phyloP scores from a whole-genome alignment of 2,888 invertebrate species.

The Chydorus sphaericus region DNA sequence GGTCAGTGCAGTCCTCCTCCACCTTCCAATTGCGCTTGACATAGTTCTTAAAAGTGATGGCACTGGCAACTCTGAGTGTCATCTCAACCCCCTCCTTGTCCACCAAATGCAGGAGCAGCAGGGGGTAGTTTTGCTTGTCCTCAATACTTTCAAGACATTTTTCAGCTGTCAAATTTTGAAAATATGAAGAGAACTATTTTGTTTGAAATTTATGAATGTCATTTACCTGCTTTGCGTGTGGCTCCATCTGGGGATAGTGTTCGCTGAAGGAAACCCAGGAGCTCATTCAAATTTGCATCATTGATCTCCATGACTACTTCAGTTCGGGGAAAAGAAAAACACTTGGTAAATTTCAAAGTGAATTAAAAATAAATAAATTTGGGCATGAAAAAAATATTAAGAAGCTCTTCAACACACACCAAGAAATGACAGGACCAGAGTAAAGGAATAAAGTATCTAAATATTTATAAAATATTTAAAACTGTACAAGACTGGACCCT shows the following conservation, averaged over 20 bases:
- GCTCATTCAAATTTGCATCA: slow-evolving; percentile 63
- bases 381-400: no score
- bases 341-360: no score
- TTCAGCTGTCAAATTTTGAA: slow-evolving; percentile 51
- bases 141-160: slow-evolving; percentile 81
- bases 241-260: slow-evolving; percentile 72
- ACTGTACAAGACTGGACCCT: no score
- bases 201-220: no score
- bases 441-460: no score
- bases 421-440: no score
- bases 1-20: slow-evolving; percentile 59
- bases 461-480: no score
- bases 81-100: slow-evolving; percentile 65
- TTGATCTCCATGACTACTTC: slow-evolving; percentile 69
- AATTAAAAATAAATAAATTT: no score
- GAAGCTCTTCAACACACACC: no score
- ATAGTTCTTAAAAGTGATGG: slow-evolving; percentile 92
- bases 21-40: slow-evolving; percentile 81
- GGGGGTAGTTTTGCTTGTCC: slow-evolving; percentile 75
- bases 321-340: neutral
- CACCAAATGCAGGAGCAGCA: slow-evolving; percentile 68
- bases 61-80: slow-evolving; percentile 73
- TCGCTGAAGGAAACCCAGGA: slow-evolving; percentile 71
- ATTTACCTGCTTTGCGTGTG: slow-evolving; percentile 66
- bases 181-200: neutral